A percentile compares a stretch with the other conserved stretches of the same genome.
Conservation (phyloP, 2,797 vertebrate species). For the Enteromius radiatus region DNA sequence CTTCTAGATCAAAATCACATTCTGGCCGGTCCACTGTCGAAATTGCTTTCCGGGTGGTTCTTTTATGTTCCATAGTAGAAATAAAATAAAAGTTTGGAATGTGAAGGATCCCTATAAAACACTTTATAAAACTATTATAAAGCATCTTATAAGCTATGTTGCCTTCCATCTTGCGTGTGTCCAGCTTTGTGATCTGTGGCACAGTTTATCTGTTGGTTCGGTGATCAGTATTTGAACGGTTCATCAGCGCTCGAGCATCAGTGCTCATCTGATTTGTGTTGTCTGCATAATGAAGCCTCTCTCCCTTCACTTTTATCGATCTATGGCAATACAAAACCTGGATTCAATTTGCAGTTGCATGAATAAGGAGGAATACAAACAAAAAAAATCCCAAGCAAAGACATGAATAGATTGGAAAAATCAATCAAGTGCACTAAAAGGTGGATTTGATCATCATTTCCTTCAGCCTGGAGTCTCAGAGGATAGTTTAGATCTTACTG, state of each 20-base stretch:
- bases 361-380: background rate
- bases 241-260: slow-evolving; percentile 5
- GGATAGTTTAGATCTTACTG: background rate
- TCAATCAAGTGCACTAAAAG: background rate
- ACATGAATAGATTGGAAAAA: background rate
- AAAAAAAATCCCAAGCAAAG: background rate
- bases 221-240: background rate
- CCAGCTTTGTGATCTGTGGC: slow-evolving; percentile 2
- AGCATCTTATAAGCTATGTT: background rate
- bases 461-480: background rate
- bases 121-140: background rate
- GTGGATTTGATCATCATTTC: background rate
- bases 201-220: slow-evolving; percentile 6
- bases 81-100: background rate
- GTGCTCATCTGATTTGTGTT: background rate
- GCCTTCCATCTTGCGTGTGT: background rate
- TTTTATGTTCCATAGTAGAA: background rate
- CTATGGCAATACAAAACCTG: background rate
- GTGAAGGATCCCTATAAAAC: background rate
- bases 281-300: slow-evolving; percentile 5
- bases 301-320: slow-evolving; percentile 17
- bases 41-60: background rate
- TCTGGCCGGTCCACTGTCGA: background rate
- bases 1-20: background rate
- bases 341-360: background rate